Evolutionary conservation across 2,113 vertebrate species (phyloP).

Genomic region (Urocitellus parryii): DNA sequence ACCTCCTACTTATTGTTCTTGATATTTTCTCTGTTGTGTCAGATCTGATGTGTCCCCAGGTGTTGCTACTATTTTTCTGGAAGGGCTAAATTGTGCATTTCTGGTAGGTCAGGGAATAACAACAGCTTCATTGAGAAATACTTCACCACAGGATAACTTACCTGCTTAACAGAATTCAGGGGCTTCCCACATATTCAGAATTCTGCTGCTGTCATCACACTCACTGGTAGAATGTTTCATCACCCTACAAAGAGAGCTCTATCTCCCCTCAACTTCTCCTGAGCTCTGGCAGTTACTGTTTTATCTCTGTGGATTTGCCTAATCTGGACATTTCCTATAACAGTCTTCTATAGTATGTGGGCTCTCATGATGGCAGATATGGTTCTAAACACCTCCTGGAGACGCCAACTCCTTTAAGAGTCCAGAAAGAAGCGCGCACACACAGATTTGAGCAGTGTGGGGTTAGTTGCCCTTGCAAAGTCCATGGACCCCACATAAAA

Average conservation of each 20-base stretch:
- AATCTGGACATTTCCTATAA: not conserved
- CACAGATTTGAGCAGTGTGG: not conserved
- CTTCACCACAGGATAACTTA: not conserved
- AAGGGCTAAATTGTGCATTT: conserved; percentile 22
- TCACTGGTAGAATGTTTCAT: not conserved
- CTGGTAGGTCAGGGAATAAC: not conserved
- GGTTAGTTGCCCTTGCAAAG: not conserved
- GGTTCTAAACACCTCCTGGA: not conserved
- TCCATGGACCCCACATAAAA: not conserved
- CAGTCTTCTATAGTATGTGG: not conserved
- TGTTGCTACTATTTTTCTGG: conserved; percentile 5
- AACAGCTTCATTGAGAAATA: conserved; percentile 24
- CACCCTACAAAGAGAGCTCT: not conserved
- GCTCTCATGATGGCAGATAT: not conserved
- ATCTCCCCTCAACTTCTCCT: not conserved
- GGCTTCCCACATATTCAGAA: not conserved
- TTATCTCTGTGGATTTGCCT: not conserved
- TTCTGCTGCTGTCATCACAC: not conserved
- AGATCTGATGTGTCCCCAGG: not conserved
- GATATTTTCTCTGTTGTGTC: not conserved
- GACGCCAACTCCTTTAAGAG: not conserved
- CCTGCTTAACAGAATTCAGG: not conserved
- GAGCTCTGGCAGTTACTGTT: not conserved
- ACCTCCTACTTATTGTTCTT: not conserved
- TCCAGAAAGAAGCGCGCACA: not conserved